Conservation (phyloP, 1,140 invertebrate species). For the Artemia franciscana region DNA sequence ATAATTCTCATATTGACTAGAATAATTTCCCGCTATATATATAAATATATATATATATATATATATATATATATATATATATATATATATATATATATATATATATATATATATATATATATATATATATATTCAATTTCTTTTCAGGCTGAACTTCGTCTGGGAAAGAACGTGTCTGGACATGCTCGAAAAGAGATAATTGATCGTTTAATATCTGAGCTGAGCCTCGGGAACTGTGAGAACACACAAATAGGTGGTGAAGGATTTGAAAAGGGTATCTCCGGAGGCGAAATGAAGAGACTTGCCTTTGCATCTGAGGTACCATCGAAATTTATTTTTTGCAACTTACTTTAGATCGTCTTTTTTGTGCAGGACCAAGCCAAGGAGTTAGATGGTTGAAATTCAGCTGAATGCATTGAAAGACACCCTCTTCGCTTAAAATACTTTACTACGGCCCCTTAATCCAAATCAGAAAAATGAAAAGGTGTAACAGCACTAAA, state of each 20-base stretch:
- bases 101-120: too few relatives aligned
- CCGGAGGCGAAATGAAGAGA: slow-evolving; percentile 26
- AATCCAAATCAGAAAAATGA: too few relatives aligned
- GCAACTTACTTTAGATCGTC: not conserved
- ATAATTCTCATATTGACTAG: too few relatives aligned
- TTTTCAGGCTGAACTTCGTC: not conserved
- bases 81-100: too few relatives aligned
- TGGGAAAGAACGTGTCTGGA: not conserved
- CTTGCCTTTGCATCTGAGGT: slow-evolving; percentile 25
- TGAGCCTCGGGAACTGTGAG: slow-evolving; percentile 35
- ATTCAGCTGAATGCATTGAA: too few relatives aligned
- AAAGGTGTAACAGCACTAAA: too few relatives aligned
- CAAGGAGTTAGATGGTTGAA: slow-evolving; percentile 1
- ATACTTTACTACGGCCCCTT: slow-evolving; percentile 1
- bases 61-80: too few relatives aligned
- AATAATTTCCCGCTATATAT: too few relatives aligned
- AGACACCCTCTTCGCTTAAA: not conserved
- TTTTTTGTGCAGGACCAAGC: slow-evolving; percentile 1
- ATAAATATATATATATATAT: too few relatives aligned
- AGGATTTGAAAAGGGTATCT: slow-evolving; percentile 16
- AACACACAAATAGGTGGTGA: slow-evolving; percentile 25
- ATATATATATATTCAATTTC: too few relatives aligned
- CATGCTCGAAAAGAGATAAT: not conserved
- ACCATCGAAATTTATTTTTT: too few relatives aligned
- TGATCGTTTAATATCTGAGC: slow-evolving; percentile 7